A percentile compares a stretch with the other conserved stretches of the same genome.
phyloP scores from a whole-genome alignment of 2,113 vertebrate species.

The Sturnira hondurensis region DNA sequence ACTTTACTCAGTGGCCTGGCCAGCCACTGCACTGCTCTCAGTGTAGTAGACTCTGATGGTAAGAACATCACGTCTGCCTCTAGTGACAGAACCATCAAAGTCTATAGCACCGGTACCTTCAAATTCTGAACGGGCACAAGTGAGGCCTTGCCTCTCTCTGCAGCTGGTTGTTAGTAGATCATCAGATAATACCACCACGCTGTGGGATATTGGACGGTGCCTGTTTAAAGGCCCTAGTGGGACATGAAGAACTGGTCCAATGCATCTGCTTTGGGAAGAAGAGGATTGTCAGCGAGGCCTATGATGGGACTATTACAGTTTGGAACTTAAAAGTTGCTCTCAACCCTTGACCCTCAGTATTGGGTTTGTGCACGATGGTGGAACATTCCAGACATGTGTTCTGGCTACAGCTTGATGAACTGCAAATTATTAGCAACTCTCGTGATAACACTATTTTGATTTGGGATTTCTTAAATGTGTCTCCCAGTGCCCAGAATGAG shows the following conservation, averaged over 20 bases:
- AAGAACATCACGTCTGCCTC: slow-evolving; percentile 98
- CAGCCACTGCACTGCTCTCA: slow-evolving; percentile 95
- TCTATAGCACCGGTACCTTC: slow-evolving; percentile 36
- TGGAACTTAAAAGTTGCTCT: slow-evolving; percentile 97
- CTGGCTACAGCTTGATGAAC: slow-evolving; percentile 98
- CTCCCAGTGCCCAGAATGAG: slow-evolving; percentile 94
- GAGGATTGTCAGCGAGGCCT: background rate
- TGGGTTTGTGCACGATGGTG: slow-evolving; percentile 97
- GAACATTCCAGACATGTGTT: slow-evolving; percentile 98
- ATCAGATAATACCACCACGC: background rate
- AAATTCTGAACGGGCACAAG: background rate
- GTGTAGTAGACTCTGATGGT: slow-evolving; percentile 97
- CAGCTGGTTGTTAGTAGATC: background rate
- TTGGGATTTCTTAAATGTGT: slow-evolving; percentile 99
- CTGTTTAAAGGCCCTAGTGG: background rate
- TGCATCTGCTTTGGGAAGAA: background rate
- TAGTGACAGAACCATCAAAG: slow-evolving; percentile 98
- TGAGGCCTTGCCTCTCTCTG: background rate
- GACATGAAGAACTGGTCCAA: background rate
- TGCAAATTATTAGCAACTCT: slow-evolving; percentile 99
- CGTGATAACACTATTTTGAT: slow-evolving; percentile 99
- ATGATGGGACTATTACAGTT: slow-evolving; percentile 92
- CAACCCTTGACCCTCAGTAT: slow-evolving; percentile 94
- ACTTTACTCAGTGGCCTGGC: slow-evolving; percentile 95
- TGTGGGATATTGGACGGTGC: background rate